Evolutionary conservation across 1,140 invertebrate species (phyloP), one percentile per base, ranked within the genome.

Genomic region (Stegodyphus mimosarum): DNA sequence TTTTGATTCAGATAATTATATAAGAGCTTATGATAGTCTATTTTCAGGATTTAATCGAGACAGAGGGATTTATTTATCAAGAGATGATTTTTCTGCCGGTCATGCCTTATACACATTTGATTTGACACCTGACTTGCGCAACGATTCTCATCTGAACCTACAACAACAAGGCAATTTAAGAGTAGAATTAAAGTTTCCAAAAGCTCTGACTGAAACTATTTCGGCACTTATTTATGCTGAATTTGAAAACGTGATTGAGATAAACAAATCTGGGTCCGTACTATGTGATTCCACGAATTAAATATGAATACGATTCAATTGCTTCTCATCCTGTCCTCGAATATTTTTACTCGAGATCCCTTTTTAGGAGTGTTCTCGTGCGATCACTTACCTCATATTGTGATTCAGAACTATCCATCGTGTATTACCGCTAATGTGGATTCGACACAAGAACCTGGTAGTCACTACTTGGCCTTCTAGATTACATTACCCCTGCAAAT

Each of bases 201-300:
- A 66, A 66, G 64, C 64, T 10, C 6, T 66, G 17, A 66, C 7
- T 6, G 6, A 66, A 66, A 66, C 64, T 7, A n/a, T 66, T 10
- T 66, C 64, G 7, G 10, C n/a, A 66, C 17, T 66, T 7, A 66
- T 66, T 17, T 66, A 66, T 66, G 64, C 64, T 11, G 64, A 66
- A 66, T 66, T 66, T 66, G 11, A 66, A 66, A 66, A 66, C n/a
- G n/a, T 66, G 7, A 66, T 66, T 66, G 64, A 66, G n/a, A 66
- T 66, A 11, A 66, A 7, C 6, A 66, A 66, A 66, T 66, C 64
- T 6, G 7, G 64, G 6, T n/a, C 7, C 64, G 64, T 66, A 11
- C 13, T 66, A 66, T 66, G 64, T n/a, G 64, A 66, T 17, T 66
- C n/a, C n/a, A n/a, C 64, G 6, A 66, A 66, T 66, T 66, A 66